phyloP scores from a whole-genome alignment of 1,140 invertebrate genomes.

The Sycophaga agraensis region DNA sequence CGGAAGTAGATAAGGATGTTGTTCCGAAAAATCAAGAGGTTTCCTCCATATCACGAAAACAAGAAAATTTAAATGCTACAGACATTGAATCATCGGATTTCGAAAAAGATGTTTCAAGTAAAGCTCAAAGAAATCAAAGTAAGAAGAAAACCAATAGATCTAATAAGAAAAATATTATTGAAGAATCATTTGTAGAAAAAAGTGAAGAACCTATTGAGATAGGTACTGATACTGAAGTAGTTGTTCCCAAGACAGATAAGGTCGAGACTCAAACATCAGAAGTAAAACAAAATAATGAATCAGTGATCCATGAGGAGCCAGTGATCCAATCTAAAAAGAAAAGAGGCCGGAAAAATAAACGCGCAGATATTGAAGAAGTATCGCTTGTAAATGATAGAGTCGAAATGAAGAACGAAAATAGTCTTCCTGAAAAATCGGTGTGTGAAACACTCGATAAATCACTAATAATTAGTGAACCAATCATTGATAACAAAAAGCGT shows the following conservation, averaged over 20 bases:
- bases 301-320: neutral
- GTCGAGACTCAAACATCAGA: neutral
- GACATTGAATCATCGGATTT: neutral
- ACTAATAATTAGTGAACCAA: too few species aligned
- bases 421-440: too few species aligned
- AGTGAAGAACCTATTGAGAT: too few species aligned
- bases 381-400: neutral
- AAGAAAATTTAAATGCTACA: neutral
- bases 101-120: neutral
- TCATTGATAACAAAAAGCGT: too few species aligned
- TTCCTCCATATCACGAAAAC: neutral
- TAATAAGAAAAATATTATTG: neutral
- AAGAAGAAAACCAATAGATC: neutral
- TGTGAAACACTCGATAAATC: too few species aligned
- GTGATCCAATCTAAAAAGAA: slow-evolving; percentile 1
- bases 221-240: too few species aligned
- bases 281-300: neutral
- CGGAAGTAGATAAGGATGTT: neutral
- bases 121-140: neutral
- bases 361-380: neutral
- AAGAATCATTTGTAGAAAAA: neutral
- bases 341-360: slow-evolving; percentile 5
- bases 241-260: too few species aligned
- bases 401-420: too few species aligned
- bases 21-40: slow-evolving; percentile 1